Evolutionary conservation across 2,797 vertebrate genomes (phyloP), one percentile per base, ranked within the genome.

Genomic region (Eospalax fontanierii): DNA sequence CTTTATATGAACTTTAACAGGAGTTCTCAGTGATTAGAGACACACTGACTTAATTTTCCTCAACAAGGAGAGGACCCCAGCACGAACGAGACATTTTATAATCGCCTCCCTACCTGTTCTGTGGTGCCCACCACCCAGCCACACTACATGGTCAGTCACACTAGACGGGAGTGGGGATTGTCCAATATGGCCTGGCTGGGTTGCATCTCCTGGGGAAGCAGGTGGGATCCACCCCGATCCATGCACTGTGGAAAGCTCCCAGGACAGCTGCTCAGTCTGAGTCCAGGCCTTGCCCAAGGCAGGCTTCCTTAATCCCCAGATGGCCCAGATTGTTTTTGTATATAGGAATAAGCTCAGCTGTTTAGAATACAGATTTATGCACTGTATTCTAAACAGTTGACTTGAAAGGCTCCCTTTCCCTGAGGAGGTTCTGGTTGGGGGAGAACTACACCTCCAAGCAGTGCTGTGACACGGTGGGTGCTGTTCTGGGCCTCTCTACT

Each of bases 211-310:
- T 9, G 82, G 59, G n/a, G 40, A 79, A 12, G 16, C 26, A 15
- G 73, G 35, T 7, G 1, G 38, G 28, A 83, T 40, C 5, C 54
- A 73, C 16, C 57, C 0, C n/a, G 14, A 26, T 18, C 6, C 6
- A 1, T 14, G 46, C 7, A 1, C 33, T 15, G 0, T 0, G n/a
- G 71, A 59, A 43, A 75, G 76, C 10, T 4, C 30, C 46, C 8
- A 11, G 0, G 4, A 11, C 4, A 7, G 54, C 33, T 14, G 65
- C 46, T 9, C 35, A 19, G 50, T 9, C 38, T 21, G 26, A 5
- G 46, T 54, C 43, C 40, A 38, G 79, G 30, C 9, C 79, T 38
- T 2, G 10, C 9, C 40, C 0, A 2, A 7, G 57, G 73, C 6
- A 82, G 46, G 57, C 73, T 89, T 46, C 38, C 7, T 28, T 61